Evolutionary conservation across 2,888 invertebrate genomes (phyloP).

Genomic region (Toxonevra muliebris): DNA sequence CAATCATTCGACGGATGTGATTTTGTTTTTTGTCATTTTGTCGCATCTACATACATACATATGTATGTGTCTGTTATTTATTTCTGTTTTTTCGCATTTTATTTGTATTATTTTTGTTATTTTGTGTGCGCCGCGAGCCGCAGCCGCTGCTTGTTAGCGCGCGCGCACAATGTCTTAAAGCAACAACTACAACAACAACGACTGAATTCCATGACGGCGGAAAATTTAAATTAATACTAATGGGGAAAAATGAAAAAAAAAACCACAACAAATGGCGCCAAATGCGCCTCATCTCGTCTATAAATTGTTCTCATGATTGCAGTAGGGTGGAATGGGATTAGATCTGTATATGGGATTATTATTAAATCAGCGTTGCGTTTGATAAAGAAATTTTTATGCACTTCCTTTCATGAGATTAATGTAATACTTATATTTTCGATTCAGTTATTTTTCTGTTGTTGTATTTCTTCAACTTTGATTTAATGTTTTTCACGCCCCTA

Average conservation of each 20-base stretch:
- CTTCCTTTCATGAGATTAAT: background rate
- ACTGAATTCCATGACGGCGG: conserved; percentile 35
- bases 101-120: conserved; percentile 41
- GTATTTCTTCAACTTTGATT: background rate
- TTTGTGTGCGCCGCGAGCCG: background rate
- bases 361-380: background rate
- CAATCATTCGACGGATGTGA: conserved; percentile 21
- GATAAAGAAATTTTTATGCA: background rate
- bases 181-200: conserved; percentile 28
- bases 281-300: conserved; percentile 40
- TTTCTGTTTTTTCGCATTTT: conserved; percentile 8
- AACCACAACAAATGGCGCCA: conserved; percentile 48
- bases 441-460: background rate
- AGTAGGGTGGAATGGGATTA: conserved; percentile 19
- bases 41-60: no score
- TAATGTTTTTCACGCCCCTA: conserved; percentile 44
- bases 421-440: background rate
- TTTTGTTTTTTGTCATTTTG: conserved; percentile 13
- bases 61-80: background rate
- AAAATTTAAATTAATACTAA: conserved; percentile 40
- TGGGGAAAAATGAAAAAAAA: conserved; percentile 31
- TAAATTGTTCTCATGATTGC: no score
- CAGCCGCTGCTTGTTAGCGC: conserved; percentile 5
- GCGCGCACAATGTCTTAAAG: background rate
- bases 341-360: conserved; percentile 19